phyloP scores from a whole-genome alignment of 2,113 vertebrate genomes.

The Gila orcuttii region DNA sequence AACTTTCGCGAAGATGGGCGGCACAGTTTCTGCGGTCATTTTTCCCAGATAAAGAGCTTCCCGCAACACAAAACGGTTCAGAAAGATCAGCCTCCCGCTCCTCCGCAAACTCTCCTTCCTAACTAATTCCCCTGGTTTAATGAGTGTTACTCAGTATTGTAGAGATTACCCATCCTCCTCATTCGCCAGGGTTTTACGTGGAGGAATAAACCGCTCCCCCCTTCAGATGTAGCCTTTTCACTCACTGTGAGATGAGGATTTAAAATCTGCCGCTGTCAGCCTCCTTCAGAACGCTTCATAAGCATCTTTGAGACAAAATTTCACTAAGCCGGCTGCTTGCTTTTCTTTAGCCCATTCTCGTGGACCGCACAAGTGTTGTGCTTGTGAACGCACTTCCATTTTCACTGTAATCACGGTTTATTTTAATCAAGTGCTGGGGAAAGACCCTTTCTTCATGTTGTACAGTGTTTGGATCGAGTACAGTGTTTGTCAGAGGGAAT shows the following conservation, averaged over 20 bases:
- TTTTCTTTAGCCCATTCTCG: background rate
- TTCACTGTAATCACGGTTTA: slow-evolving; percentile 29
- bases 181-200: slow-evolving; percentile 63
- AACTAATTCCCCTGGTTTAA: slow-evolving; percentile 50
- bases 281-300: slow-evolving; percentile 35
- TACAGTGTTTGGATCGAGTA: background rate
- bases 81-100: background rate
- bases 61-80: background rate
- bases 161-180: slow-evolving; percentile 64
- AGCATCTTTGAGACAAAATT: slow-evolving; percentile 27
- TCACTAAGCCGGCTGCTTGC: slow-evolving; percentile 10
- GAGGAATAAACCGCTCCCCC: background rate
- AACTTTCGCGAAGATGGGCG: background rate
- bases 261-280: slow-evolving; percentile 36
- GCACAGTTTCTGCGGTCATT: background rate
- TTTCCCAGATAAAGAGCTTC: background rate
- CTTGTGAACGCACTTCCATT: slow-evolving; percentile 8
- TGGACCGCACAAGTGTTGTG: background rate
- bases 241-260: slow-evolving; percentile 28
- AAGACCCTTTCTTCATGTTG: background rate
- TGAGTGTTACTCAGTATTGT: slow-evolving; percentile 72
- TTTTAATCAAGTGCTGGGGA: background rate
- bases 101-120: slow-evolving; percentile 2
- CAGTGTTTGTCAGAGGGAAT: background rate
- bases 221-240: slow-evolving; percentile 20